Conservation (phyloP, 2,888 invertebrate genomes). For the Malachius bipustulatus region DNA sequence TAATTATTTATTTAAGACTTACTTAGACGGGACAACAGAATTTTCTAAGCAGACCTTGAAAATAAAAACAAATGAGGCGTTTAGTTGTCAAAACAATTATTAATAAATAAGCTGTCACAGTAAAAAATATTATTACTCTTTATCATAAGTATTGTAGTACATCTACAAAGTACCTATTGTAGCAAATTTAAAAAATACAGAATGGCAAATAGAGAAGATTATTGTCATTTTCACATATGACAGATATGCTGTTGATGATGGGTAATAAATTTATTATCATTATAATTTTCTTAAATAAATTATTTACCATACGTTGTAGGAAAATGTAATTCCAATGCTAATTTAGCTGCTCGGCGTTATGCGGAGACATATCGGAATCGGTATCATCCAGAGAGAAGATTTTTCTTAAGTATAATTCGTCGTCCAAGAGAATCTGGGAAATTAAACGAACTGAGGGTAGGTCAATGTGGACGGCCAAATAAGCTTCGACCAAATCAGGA, state of each 20-base stretch:
- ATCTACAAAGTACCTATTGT: background rate
- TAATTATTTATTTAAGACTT: no score
- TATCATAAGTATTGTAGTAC: background rate
- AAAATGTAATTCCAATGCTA: slow-evolving; percentile 5
- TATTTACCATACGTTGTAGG: slow-evolving; percentile 3
- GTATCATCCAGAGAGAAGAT: slow-evolving; percentile 4
- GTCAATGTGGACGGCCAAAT: slow-evolving; percentile 3
- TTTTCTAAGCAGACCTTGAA: no score
- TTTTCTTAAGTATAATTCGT: slow-evolving; percentile 5
- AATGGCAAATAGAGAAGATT: slow-evolving; percentile 4
- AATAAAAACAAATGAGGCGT: no score
- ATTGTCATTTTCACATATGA: slow-evolving; percentile 4
- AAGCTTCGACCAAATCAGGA: slow-evolving; percentile 6
- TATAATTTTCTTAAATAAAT: slow-evolving; percentile 3
- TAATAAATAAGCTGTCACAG: no score
- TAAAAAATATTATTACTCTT: no score
- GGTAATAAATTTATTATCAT: no score
- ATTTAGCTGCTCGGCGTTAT: slow-evolving; percentile 3
- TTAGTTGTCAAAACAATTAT: no score
- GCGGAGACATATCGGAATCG: slow-evolving; percentile 6
- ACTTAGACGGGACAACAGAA: no score
- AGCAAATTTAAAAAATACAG: background rate
- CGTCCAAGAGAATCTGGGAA: slow-evolving; percentile 4
- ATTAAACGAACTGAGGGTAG: slow-evolving; percentile 3
- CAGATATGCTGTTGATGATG: slow-evolving; percentile 5